Evolutionary conservation across 2,113 vertebrate genomes (phyloP).

Genomic region (Gallinago jamesoni): DNA sequence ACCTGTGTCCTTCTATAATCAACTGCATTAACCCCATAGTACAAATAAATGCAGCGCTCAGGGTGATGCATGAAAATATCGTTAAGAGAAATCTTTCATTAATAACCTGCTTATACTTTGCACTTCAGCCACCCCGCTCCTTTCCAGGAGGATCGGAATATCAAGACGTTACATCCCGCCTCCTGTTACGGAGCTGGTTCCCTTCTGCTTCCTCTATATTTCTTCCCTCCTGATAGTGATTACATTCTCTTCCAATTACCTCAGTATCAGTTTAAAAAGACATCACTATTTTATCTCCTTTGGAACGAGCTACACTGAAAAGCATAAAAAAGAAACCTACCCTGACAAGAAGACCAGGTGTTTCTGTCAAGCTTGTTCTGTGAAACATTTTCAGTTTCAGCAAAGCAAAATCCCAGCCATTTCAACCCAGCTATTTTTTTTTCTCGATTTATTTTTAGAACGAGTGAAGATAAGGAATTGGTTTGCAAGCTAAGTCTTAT

Average conservation of each 20-base stretch:
- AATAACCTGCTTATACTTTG: not conserved
- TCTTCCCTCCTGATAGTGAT: not conserved
- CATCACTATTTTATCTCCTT: not conserved
- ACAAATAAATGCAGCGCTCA: not conserved
- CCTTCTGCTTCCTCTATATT: not conserved
- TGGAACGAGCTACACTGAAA: not conserved
- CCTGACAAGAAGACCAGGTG: not conserved
- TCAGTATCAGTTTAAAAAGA: not conserved
- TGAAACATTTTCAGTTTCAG: not conserved
- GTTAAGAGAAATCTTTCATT: not conserved
- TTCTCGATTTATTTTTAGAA: not conserved
- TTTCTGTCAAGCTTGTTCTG: not conserved
- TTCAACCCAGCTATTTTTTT: not conserved
- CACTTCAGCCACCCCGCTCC: not conserved
- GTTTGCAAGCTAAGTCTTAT: not conserved
- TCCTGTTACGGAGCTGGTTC: not conserved
- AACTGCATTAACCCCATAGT: not conserved
- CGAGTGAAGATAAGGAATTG: not conserved
- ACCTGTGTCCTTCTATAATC: not conserved
- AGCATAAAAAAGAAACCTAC: not conserved
- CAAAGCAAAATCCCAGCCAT: not conserved
- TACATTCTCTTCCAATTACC: slow-evolving; percentile 19
- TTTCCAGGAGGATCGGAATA: not conserved
- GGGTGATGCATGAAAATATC: not conserved
- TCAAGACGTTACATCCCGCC: not conserved